Percentiles rank a stretch among this genome's conserved stretches.
Evolutionary conservation across 2,113 vertebrate species (phyloP).

Genomic region (Dicerorhinus sumatrensis): DNA sequence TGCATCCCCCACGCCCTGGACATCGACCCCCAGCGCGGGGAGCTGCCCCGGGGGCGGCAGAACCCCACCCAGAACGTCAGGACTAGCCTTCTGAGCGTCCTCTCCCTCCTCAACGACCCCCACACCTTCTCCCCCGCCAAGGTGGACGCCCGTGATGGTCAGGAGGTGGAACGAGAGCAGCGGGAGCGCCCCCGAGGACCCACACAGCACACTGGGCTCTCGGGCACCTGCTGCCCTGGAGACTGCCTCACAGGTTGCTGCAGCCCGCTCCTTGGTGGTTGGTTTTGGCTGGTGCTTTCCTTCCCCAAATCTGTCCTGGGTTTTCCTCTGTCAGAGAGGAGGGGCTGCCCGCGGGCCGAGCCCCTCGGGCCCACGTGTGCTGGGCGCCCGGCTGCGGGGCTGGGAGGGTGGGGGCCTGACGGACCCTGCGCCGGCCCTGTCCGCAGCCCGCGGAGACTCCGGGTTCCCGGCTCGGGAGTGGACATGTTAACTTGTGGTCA

Average conservation of each 20-base stretch:
- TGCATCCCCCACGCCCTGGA: slow-evolving; percentile 93
- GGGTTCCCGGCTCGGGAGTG: not conserved
- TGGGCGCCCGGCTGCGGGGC: too few relatives aligned
- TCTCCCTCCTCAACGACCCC: slow-evolving; percentile 94
- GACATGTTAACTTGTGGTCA: not conserved
- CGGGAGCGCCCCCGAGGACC: slow-evolving; percentile 71
- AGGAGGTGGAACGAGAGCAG: slow-evolving; percentile 95
- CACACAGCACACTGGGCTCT: too few relatives aligned
- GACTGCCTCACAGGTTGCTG: too few relatives aligned
- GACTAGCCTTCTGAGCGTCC: slow-evolving; percentile 94
- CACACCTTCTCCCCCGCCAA: slow-evolving; percentile 94
- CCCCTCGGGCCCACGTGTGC: too few relatives aligned
- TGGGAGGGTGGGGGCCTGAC: too few relatives aligned
- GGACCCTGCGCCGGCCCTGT: too few relatives aligned
- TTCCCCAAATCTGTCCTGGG: too few relatives aligned
- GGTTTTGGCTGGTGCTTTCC: too few relatives aligned
- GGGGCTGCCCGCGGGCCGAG: too few relatives aligned
- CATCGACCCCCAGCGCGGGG: slow-evolving; percentile 93
- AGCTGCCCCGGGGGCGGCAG: slow-evolving; percentile 93
- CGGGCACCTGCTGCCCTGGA: too few relatives aligned
- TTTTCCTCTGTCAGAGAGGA: too few relatives aligned
- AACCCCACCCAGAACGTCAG: slow-evolving; percentile 95
- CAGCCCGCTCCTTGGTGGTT: too few relatives aligned
- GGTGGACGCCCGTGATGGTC: slow-evolving; percentile 92
- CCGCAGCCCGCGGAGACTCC: not conserved